A percentile compares a stretch with the other conserved stretches of the same genome.
phyloP scores from a whole-genome alignment of 2,113 vertebrate species.

The Atherinomorus stipes region DNA sequence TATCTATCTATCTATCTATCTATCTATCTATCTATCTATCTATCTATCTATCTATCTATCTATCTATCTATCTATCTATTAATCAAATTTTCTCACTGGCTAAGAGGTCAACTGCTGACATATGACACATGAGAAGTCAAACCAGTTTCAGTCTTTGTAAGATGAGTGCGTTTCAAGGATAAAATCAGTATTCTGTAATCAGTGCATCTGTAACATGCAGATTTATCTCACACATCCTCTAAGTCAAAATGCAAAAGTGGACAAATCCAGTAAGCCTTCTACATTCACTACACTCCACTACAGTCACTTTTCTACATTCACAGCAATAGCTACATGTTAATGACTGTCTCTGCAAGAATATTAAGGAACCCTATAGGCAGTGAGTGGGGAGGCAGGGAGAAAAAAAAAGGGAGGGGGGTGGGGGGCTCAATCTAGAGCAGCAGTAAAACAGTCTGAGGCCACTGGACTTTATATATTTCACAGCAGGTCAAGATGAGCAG shows the following conservation, averaged over 20 bases:
- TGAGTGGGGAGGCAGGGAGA: background rate
- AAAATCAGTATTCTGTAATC: slow-evolving; percentile 16
- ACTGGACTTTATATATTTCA: background rate
- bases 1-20: slow-evolving; percentile 14
- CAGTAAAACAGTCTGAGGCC: slow-evolving; percentile 16
- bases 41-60: slow-evolving; percentile 14
- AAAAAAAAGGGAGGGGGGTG: too few relatives aligned
- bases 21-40: slow-evolving; percentile 10
- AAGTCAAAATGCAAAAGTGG: slow-evolving; percentile 35
- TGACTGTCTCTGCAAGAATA: slow-evolving; percentile 37
- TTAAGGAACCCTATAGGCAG: slow-evolving; percentile 31
- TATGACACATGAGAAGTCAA: slow-evolving; percentile 33
- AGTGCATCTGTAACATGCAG: slow-evolving; percentile 21
- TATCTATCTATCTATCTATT: slow-evolving; percentile 12
- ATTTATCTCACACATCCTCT: slow-evolving; percentile 15
- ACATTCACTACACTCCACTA: slow-evolving; percentile 44
- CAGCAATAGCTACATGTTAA: slow-evolving; percentile 44
- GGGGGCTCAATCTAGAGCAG: slow-evolving; percentile 14
- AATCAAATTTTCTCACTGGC: slow-evolving; percentile 30
- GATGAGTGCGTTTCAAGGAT: slow-evolving; percentile 31
- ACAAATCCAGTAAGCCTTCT: slow-evolving; percentile 38
- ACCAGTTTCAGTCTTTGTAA: slow-evolving; percentile 28
- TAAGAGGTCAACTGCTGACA: slow-evolving; percentile 33
- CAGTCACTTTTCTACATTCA: slow-evolving; percentile 27
- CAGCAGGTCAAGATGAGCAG: background rate